Percentiles rank a stretch among this genome's conserved stretches.
These are phyloP conservation scores for Melieria picta DNA, from an alignment of 2,888 invertebrate genomes.

Conservation along the genomic window DNA sequence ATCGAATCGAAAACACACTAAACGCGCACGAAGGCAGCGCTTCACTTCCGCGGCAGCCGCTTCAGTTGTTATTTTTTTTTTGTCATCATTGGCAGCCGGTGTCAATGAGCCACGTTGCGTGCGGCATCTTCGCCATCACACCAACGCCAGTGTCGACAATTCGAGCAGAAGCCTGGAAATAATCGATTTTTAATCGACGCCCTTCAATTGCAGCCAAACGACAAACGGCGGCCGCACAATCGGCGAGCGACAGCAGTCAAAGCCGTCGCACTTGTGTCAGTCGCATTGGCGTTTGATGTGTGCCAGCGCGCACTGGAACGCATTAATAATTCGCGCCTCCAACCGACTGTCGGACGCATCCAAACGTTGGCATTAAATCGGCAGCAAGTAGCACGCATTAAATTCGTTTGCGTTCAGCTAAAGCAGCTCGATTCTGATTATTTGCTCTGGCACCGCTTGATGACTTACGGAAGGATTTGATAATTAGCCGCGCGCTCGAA, in stretches of 20 bases:
- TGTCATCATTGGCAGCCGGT: background rate
- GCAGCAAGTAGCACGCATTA: too few relatives aligned
- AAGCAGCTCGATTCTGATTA: too few relatives aligned
- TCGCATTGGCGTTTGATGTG: conserved; percentile 3
- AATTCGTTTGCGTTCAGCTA: too few relatives aligned
- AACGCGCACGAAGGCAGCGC: background rate
- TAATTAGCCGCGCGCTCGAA: background rate
- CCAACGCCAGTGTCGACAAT: background rate
- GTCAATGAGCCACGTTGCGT: background rate
- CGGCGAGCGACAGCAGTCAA: conserved; percentile 12
- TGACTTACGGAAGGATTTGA: conserved; percentile 6
- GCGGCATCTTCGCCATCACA: too few relatives aligned
- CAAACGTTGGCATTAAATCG: too few relatives aligned
- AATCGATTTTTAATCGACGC: conserved; percentile 49
- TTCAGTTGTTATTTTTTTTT: background rate
- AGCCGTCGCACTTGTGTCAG: background rate
- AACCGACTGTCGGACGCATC: too few relatives aligned
- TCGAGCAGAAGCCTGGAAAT: conserved; percentile 28
- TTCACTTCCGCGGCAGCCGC: background rate
- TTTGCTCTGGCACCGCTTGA: too few relatives aligned
- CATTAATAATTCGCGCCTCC: conserved; percentile 46
- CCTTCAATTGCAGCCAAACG: conserved; percentile 34
- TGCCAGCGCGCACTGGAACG: conserved; percentile 39
- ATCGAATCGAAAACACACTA: too few relatives aligned
- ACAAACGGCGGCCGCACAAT: conserved; percentile 8